Conservation (phyloP, 2,797 vertebrate species). For the Danio jaintianensis region DNA sequence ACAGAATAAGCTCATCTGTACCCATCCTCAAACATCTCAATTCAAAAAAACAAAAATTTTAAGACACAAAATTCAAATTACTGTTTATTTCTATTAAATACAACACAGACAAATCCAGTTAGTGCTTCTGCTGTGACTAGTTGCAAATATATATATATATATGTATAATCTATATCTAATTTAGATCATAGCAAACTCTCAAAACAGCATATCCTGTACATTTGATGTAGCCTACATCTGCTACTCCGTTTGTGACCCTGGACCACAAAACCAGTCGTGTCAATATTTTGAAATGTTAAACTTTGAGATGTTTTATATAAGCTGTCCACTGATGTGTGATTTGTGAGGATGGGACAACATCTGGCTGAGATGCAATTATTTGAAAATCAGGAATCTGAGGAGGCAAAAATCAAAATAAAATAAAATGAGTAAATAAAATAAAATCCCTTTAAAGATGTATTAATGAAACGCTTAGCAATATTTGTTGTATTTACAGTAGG, state of each 20-base stretch:
- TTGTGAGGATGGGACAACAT: too few relatives aligned
- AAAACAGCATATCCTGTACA: conserved; percentile 38
- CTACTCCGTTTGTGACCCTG: too few relatives aligned
- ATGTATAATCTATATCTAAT: conserved; percentile 34
- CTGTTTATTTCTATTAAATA: conserved; percentile 33
- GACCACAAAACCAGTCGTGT: too few relatives aligned
- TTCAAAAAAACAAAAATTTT: not conserved
- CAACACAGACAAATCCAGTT: conserved; percentile 24
- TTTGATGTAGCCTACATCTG: not conserved
- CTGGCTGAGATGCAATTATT: too few relatives aligned
- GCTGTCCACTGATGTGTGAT: too few relatives aligned
- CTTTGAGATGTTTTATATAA: not conserved
- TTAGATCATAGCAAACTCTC: conserved; percentile 30
- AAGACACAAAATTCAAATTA: not conserved
- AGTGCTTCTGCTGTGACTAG: conserved; percentile 29
- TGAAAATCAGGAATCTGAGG: too few relatives aligned
- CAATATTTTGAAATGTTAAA: not conserved
- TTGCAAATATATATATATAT: conserved; percentile 18
- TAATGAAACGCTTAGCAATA: too few relatives aligned
- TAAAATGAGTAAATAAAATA: too few relatives aligned
- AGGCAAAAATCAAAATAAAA: too few relatives aligned
- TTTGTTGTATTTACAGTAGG: too few relatives aligned
- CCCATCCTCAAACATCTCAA: not conserved
- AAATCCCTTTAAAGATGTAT: too few relatives aligned
- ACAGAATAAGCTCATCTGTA: not conserved